These are phyloP conservation scores for Diplosoma virens DNA, from an alignment of 23 tunicate species.

Conservation along the genomic window DNA sequence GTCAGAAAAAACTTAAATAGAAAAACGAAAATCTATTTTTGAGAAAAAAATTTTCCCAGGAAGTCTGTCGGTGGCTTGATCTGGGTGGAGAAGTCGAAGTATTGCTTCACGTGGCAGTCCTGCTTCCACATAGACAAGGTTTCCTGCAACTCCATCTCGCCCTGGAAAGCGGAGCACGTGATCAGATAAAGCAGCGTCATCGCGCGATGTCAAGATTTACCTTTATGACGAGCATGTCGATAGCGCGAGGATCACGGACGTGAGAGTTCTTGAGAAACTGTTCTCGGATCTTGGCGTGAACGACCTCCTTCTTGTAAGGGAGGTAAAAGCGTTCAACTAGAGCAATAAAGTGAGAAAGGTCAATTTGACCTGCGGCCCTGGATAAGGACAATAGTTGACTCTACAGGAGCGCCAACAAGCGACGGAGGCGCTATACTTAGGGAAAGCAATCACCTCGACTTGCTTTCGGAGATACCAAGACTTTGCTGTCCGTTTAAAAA, in stretches of 20 bases:
- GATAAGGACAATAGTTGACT: too few relatives aligned
- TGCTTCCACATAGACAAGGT: constrained; percentile 80
- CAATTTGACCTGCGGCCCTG: too few relatives aligned
- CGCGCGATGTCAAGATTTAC: too few relatives aligned
- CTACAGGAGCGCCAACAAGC: too few relatives aligned
- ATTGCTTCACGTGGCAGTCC: constrained; percentile 53
- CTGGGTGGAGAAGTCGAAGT: constrained; percentile 28
- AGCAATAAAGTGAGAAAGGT: too few relatives aligned
- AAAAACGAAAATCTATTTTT: constrained; percentile 31
- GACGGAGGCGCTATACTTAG: too few relatives aligned
- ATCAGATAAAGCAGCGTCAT: neutral
- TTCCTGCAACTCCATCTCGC: constrained; percentile 91
- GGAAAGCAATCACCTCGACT: too few relatives aligned
- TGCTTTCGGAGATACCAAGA: too few relatives aligned
- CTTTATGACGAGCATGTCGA: constrained; percentile 76
- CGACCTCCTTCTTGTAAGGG: constrained; percentile 36
- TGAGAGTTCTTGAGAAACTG: constrained; percentile 82
- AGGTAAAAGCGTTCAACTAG: constrained; percentile 36
- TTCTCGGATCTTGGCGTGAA: constrained; percentile 54
- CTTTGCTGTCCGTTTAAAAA: too few relatives aligned
- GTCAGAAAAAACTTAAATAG: neutral
- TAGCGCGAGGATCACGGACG: constrained; percentile 70
- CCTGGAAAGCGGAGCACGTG: constrained; percentile 25
- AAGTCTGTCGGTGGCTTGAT: constrained; percentile 64
- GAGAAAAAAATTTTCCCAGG: constrained; percentile 80